Conservation (phyloP, 2,888 invertebrate genomes). For the Athalia rosae region DNA sequence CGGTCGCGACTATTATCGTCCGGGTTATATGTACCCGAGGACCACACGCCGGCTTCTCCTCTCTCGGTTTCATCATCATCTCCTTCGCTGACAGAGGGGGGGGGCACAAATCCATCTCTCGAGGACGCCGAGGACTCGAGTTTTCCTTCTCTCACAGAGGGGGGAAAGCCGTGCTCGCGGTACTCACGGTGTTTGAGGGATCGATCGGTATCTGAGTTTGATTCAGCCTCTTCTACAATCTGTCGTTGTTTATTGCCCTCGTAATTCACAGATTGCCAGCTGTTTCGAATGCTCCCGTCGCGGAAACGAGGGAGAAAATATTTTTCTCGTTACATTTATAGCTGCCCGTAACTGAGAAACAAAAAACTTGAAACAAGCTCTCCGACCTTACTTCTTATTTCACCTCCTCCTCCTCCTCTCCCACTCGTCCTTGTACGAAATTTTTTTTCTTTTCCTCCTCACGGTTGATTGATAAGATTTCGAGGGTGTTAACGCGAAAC, state of each 20-base stretch:
- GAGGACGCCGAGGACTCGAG: no score
- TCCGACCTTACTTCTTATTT: no score
- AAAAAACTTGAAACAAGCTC: conserved; percentile 17
- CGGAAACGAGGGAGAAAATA: no score
- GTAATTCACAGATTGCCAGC: neutral
- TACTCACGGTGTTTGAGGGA: neutral
- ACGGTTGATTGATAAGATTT: no score
- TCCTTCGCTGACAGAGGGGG: neutral
- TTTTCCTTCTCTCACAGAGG: no score
- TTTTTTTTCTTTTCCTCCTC: no score
- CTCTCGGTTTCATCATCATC: neutral
- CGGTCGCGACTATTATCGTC: neutral
- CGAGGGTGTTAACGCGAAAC: no score
- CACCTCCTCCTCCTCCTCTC: no score
- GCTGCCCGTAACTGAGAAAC: neutral
- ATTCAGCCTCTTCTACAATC: neutral
- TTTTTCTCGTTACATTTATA: neutral
- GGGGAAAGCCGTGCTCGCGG: neutral
- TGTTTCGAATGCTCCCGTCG: neutral
- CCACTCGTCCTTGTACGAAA: no score
- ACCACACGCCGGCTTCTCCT: neutral
- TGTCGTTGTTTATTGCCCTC: neutral
- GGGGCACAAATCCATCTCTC: neutral
- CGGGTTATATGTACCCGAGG: neutral
- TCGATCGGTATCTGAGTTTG: conserved; percentile 7